Percentiles rank a stretch among this genome's conserved stretches.
Evolutionary conservation across 1,140 invertebrate genomes (phyloP).

Genomic region (Platyscapa corneri): DNA sequence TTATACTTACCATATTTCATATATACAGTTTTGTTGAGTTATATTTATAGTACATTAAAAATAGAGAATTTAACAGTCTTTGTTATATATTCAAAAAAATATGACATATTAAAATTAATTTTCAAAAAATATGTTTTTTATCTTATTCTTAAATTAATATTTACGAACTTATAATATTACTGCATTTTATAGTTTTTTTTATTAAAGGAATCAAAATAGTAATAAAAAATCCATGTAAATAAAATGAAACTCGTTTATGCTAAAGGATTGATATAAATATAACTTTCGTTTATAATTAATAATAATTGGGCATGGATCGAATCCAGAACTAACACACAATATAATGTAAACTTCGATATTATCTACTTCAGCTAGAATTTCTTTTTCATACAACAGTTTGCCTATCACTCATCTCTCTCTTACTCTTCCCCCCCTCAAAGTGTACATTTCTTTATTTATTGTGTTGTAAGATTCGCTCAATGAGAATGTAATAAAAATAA

Average conservation of each 20-base stretch:
- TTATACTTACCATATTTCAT: neutral
- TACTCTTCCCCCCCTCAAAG: neutral
- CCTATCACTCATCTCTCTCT: conserved; percentile 31
- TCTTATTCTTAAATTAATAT: conserved; percentile 36
- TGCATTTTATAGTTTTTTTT: conserved; percentile 50
- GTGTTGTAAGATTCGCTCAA: conserved; percentile 37
- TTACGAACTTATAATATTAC: conserved; percentile 7
- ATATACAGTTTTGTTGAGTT: neutral
- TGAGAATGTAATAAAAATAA: conserved; percentile 63
- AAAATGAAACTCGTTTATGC: conserved; percentile 69
- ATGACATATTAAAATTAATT: neutral
- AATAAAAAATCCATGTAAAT: conserved; percentile 55
- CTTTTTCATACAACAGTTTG: conserved; percentile 36
- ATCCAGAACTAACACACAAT: conserved; percentile 56
- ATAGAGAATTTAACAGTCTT: neutral
- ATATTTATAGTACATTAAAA: neutral
- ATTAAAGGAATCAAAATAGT: conserved; percentile 56
- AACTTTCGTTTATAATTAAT: conserved; percentile 69
- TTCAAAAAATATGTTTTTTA: neutral
- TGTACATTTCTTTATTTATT: conserved; percentile 36
- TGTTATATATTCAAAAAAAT: neutral
- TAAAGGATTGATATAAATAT: conserved; percentile 71
- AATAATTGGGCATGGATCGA: conserved; percentile 59
- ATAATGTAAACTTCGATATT: conserved; percentile 39
- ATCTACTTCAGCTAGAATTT: conserved; percentile 49